phyloP scores from a whole-genome alignment of 2,797 vertebrate species.

The Ctenopoma multispine region DNA sequence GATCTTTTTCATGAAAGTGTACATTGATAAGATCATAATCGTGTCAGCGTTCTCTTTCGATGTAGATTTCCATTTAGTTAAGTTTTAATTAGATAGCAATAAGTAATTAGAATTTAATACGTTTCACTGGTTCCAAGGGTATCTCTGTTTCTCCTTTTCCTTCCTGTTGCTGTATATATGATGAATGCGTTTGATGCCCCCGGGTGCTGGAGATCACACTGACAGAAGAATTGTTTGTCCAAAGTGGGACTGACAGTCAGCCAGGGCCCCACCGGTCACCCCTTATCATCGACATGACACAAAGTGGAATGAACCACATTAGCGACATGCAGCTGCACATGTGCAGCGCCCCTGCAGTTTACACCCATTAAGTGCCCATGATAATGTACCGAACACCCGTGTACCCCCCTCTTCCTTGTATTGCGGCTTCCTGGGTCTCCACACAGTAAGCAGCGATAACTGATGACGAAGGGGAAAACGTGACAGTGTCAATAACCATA shows the following conservation, averaged over 20 bases:
- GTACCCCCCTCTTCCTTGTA: conserved; percentile 5
- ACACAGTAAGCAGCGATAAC: conserved; percentile 87
- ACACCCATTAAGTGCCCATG: conserved; percentile 75
- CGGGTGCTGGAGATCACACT: conserved; percentile 32
- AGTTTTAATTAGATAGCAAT: conserved; percentile 47
- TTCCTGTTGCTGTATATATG: conserved; percentile 22
- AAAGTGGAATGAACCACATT: conserved; percentile 89
- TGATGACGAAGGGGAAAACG: conserved; percentile 81
- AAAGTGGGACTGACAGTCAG: conserved; percentile 88
- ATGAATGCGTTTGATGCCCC: conserved; percentile 50
- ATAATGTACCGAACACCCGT: conserved; percentile 46
- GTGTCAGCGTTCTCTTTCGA: conserved; percentile 48
- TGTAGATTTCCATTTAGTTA: conserved; percentile 39
- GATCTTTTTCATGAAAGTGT: conserved; percentile 5
- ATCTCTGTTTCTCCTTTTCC: not conserved
- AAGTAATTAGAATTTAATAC: conserved; percentile 45
- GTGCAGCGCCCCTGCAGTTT: conserved; percentile 56
- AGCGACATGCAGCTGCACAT: conserved; percentile 58
- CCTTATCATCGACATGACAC: conserved; percentile 88
- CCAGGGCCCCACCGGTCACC: conserved; percentile 61
- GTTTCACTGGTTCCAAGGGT: conserved; percentile 21
- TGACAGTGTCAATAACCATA: conserved; percentile 92
- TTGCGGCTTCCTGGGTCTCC: conserved; percentile 41
- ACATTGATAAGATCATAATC: conserved; percentile 32
- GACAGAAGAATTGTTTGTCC: conserved; percentile 82